A percentile compares a stretch with the other conserved stretches of the same genome.
Conservation (phyloP, 1,140 invertebrate species). For the Gryon sp. region DNA sequence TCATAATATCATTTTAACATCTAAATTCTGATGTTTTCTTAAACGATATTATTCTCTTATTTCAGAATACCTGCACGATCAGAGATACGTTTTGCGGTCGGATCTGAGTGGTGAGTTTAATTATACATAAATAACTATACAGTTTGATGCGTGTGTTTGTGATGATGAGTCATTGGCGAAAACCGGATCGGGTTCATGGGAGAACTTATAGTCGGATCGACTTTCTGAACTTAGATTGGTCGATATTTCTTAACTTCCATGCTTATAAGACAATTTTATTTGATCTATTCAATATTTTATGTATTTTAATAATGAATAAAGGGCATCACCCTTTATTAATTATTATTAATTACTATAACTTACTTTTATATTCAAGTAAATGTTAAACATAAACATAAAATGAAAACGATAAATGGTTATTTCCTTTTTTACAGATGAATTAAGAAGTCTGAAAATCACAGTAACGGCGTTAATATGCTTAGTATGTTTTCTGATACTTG, state of each 20-base stretch:
- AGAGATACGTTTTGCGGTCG: constrained; percentile 68
- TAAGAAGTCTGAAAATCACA: constrained; percentile 57
- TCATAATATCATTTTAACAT: too few species aligned
- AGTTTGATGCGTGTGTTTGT: constrained; percentile 23
- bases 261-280: neutral
- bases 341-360: too few species aligned
- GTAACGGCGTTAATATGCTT: constrained; percentile 60
- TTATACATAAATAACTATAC: constrained; percentile 40
- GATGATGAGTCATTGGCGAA: constrained; percentile 58
- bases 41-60: constrained; percentile 37
- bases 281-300: too few species aligned
- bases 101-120: constrained; percentile 63
- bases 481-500: constrained; percentile 61
- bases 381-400: too few species aligned
- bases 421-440: constrained; percentile 62
- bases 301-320: too few species aligned
- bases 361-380: too few species aligned
- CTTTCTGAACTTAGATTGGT: constrained; percentile 23
- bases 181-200: constrained; percentile 49
- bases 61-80: constrained; percentile 73
- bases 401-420: too few species aligned
- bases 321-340: too few species aligned
- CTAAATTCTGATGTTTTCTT: too few species aligned
- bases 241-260: constrained; percentile 13
- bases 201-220: constrained; percentile 48